phyloP scores from a whole-genome alignment of 1,140 invertebrate species.

The Drosophila melanica region DNA sequence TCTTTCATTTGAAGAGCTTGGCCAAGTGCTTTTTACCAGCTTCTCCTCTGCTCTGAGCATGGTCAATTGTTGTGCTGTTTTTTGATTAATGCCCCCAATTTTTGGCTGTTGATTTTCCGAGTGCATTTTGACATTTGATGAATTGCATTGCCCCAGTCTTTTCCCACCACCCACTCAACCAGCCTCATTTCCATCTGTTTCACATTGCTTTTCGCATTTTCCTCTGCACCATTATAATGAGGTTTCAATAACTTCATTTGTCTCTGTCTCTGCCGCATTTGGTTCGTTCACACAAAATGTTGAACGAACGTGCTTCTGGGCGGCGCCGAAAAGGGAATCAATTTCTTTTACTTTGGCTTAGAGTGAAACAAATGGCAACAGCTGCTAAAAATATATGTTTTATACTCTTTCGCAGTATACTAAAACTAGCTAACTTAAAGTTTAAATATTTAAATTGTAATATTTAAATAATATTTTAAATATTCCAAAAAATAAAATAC shows the following conservation, averaged over 20 bases:
- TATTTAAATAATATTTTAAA: too few species aligned
- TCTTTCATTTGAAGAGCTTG: slow-evolving; percentile 29
- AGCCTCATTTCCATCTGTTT: slow-evolving; percentile 43
- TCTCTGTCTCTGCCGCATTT: slow-evolving; percentile 71
- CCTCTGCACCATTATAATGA: slow-evolving; percentile 71
- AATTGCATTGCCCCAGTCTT: slow-evolving; percentile 61
- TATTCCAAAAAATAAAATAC: too few species aligned
- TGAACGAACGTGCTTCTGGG: slow-evolving; percentile 8
- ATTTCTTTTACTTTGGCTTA: slow-evolving; percentile 15
- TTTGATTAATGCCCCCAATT: slow-evolving; percentile 72
- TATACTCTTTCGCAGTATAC: too few species aligned
- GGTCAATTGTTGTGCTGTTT: slow-evolving; percentile 62
- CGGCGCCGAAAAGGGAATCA: neutral
- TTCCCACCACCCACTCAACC: slow-evolving; percentile 10
- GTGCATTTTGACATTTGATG: slow-evolving; percentile 81
- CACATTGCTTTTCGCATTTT: slow-evolving; percentile 32
- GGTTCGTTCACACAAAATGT: slow-evolving; percentile 6
- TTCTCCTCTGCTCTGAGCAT: slow-evolving; percentile 17
- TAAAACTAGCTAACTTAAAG: too few species aligned
- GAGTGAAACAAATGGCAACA: slow-evolving; percentile 37
- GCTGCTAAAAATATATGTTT: too few species aligned
- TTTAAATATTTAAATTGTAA: too few species aligned
- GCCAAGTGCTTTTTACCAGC: slow-evolving; percentile 32
- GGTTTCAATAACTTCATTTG: slow-evolving; percentile 81
- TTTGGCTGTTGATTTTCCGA: slow-evolving; percentile 75